phyloP scores from a whole-genome alignment of 64 coral and sea anemone species.

The Cladopsammia gracilis region DNA sequence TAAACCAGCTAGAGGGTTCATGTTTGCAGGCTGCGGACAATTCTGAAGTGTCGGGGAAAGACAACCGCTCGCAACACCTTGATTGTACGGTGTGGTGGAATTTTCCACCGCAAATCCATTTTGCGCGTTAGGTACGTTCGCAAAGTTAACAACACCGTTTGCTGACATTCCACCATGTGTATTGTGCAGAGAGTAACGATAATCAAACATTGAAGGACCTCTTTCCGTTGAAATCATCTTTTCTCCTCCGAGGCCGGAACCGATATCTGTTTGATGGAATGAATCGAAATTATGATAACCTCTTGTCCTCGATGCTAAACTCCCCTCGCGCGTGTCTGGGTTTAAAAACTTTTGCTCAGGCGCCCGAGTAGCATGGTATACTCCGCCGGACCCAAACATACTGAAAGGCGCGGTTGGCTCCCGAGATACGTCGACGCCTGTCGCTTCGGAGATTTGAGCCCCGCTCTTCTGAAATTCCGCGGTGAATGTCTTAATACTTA shows the following conservation, averaged over 20 bases:
- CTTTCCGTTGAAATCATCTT: slow-evolving; percentile 41
- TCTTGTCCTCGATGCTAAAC: background rate
- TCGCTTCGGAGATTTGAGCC: background rate
- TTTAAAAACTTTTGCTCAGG: slow-evolving; percentile 16
- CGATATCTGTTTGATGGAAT: slow-evolving; percentile 8
- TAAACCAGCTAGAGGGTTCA: slow-evolving; percentile 66
- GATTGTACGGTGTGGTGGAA: background rate
- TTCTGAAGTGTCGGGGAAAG: slow-evolving; percentile 26
- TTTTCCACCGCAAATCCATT: slow-evolving; percentile 49
- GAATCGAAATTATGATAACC: slow-evolving; percentile 9
- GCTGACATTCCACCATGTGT: slow-evolving; percentile 75
- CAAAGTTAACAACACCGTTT: slow-evolving; percentile 61
- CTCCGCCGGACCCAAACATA: slow-evolving; percentile 19
- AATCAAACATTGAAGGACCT: slow-evolving; percentile 71
- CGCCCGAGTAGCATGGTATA: background rate
- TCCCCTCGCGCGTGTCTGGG: background rate
- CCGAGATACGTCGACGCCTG: background rate
- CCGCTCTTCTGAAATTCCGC: slow-evolving; percentile 21
- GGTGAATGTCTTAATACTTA: background rate
- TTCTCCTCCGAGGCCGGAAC: background rate
- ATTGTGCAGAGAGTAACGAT: slow-evolving; percentile 74
- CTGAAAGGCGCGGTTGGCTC: slow-evolving; percentile 22
- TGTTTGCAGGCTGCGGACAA: slow-evolving; percentile 16
- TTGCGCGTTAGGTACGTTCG: slow-evolving; percentile 52
- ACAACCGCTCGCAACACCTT: slow-evolving; percentile 13